These are phyloP conservation scores for Leistus spinibarbis DNA, from an alignment of 2,888 invertebrate species.

Conservation along the genomic window DNA sequence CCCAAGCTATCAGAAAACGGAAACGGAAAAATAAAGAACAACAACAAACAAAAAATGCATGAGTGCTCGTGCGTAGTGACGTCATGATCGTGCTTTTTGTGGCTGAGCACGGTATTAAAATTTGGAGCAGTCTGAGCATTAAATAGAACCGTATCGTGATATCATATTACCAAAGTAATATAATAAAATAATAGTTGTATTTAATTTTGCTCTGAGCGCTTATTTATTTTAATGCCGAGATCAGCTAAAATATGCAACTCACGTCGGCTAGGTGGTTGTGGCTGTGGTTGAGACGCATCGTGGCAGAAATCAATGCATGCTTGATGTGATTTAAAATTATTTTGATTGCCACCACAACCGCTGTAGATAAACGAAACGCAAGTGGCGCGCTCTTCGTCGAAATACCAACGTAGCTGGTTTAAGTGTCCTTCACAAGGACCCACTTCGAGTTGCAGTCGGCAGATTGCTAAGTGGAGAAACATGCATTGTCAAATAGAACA, in stretches of 20 bases:
- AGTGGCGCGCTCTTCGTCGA: constrained; percentile 68
- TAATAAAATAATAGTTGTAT: background rate
- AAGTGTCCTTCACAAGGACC: constrained; percentile 64
- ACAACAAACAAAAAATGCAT: background rate
- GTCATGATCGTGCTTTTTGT: background rate
- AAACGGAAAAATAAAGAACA: background rate
- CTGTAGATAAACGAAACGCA: constrained; percentile 83
- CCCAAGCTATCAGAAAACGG: background rate
- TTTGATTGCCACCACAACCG: constrained; percentile 87
- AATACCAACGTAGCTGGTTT: constrained; percentile 72
- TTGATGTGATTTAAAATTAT: constrained; percentile 79
- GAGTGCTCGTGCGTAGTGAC: background rate
- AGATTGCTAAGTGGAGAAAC: constrained; percentile 63
- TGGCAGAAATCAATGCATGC: constrained; percentile 70
- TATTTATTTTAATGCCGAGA: background rate
- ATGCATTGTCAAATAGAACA: background rate
- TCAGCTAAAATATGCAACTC: constrained; percentile 1
- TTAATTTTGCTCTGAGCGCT: background rate
- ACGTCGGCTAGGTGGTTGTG: constrained; percentile 4
- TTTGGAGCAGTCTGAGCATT: too few species aligned
- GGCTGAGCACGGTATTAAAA: too few species aligned
- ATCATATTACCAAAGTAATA: too few species aligned
- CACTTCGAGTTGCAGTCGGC: constrained; percentile 66
- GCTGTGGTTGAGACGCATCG: background rate
- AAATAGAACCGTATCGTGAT: too few species aligned